phyloP scores from a whole-genome alignment of 2,113 vertebrate genomes.

The Eulemur macaco region DNA sequence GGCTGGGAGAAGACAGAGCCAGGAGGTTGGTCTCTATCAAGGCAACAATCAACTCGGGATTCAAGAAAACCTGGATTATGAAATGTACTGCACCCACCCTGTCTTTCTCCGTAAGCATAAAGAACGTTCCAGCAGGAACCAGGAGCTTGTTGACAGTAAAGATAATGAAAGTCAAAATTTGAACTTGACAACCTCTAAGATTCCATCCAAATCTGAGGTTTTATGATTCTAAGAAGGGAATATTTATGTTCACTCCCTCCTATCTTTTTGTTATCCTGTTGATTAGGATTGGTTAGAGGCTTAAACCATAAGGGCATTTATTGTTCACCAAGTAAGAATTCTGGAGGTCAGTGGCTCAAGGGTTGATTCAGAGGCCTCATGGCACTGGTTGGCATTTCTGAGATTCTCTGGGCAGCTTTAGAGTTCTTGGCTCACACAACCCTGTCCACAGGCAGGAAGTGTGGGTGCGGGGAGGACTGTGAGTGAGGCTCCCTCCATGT shows the following conservation, averaged over 20 bases:
- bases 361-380: conserved; percentile 3
- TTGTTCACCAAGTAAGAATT: conserved; percentile 34
- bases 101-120: not conserved
- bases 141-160: not conserved
- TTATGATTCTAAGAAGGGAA: conserved; percentile 6
- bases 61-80: not conserved
- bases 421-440: not conserved
- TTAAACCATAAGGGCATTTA: not conserved
- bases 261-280: not conserved
- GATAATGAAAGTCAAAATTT: not conserved
- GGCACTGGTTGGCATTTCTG: not conserved
- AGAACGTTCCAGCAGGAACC: not conserved
- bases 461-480: not conserved
- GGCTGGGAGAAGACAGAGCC: not conserved
- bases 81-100: not conserved
- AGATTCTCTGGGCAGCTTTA: not conserved
- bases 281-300: not conserved
- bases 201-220: not conserved
- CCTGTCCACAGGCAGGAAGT: not conserved
- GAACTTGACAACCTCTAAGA: not conserved
- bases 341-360: not conserved
- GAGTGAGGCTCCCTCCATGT: not conserved
- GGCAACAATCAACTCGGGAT: not conserved
- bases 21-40: not conserved
- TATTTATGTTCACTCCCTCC: not conserved